Conservation (phyloP, 1,140 invertebrate species). For the Steinernema khuongi region DNA sequence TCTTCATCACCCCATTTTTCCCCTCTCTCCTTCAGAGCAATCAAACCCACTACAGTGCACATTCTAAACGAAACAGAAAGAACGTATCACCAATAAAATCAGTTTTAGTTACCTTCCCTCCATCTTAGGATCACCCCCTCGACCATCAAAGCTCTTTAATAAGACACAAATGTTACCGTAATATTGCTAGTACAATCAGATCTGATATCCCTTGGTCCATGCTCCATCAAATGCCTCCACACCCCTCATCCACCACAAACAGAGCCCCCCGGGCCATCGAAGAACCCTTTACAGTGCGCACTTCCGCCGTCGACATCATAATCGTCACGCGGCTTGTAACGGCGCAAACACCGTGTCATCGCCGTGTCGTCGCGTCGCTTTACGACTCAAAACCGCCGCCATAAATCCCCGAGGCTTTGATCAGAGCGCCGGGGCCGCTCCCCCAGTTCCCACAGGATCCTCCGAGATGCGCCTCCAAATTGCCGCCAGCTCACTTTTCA, state of each 20-base stretch:
- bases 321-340: not conserved
- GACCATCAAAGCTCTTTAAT: too few species aligned
- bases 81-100: too few species aligned
- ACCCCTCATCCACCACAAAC: not conserved
- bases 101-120: too few species aligned
- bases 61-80: too few species aligned
- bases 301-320: not conserved
- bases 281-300: not conserved
- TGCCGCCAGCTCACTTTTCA: not conserved
- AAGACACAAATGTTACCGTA: too few species aligned
- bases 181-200: too few species aligned
- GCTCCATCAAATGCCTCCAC: too few species aligned
- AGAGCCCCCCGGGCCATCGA: not conserved
- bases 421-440: not conserved
- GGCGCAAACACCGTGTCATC: constrained; percentile 12
- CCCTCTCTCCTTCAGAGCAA: too few species aligned
- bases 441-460: not conserved
- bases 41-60: too few species aligned
- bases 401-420: constrained; percentile 5
- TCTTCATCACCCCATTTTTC: too few species aligned
- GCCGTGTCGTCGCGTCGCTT: not conserved
- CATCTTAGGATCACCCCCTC: too few species aligned
- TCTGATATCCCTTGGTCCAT: too few species aligned
- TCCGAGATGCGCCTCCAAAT: not conserved
- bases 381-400: constrained; percentile 3